phyloP scores from a whole-genome alignment of 2,113 vertebrate genomes.

The Progne subis region DNA sequence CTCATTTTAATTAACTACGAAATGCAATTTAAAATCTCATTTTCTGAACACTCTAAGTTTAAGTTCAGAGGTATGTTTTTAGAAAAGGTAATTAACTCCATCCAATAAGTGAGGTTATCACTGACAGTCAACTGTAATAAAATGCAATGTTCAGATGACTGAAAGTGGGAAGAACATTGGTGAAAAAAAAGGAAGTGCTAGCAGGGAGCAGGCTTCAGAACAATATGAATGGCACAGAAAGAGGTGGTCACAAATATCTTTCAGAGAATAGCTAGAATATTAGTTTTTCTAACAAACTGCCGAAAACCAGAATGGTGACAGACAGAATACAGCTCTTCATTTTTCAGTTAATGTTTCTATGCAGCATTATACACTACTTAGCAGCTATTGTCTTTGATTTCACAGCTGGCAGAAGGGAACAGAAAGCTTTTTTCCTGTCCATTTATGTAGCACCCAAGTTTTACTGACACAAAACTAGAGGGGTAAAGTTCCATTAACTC shows the following conservation, averaged over 20 bases:
- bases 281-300: not conserved
- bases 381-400: not conserved
- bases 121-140: slow-evolving; percentile 12
- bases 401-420: not conserved
- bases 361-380: not conserved
- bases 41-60: not conserved
- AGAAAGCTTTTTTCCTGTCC: not conserved
- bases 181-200: not conserved
- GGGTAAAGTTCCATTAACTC: not conserved
- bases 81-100: slow-evolving; percentile 53
- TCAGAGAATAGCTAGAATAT: not conserved
- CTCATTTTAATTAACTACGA: slow-evolving; percentile 47
- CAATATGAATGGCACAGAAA: not conserved
- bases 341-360: not conserved
- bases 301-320: not conserved
- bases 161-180: not conserved
- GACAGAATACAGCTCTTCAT: not conserved
- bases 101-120: not conserved
- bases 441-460: not conserved
- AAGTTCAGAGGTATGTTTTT: slow-evolving; percentile 14
- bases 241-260: not conserved
- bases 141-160: not conserved
- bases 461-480: not conserved
- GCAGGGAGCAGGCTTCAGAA: not conserved
- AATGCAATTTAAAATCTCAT: slow-evolving; percentile 45